phyloP scores from a whole-genome alignment of 2,113 vertebrate genomes.

The Paratilapia polleni region DNA sequence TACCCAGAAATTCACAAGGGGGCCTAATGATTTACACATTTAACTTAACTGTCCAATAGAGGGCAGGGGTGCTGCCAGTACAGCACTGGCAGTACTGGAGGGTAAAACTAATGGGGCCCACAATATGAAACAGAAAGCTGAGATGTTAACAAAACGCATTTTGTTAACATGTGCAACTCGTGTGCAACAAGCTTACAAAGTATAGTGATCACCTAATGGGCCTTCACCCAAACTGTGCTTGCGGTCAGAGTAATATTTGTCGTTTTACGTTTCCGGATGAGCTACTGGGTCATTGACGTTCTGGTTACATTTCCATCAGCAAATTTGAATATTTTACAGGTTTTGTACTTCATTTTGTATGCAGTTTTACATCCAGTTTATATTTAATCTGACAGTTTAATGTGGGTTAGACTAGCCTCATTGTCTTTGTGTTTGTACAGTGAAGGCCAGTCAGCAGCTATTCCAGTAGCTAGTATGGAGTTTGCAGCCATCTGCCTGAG shows the following conservation, averaged over 20 bases:
- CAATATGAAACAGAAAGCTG: background rate
- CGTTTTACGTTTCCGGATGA: too few species aligned
- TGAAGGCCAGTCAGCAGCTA: conserved; percentile 96
- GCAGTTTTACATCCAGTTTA: background rate
- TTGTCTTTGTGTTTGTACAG: conserved; percentile 67
- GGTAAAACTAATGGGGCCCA: background rate
- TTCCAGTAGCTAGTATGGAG: conserved; percentile 98
- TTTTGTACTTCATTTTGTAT: background rate
- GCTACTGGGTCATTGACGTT: background rate
- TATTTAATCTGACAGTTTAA: background rate
- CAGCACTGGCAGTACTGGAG: background rate
- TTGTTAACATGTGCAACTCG: background rate
- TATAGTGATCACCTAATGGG: background rate
- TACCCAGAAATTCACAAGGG: background rate
- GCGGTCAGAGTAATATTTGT: too few species aligned
- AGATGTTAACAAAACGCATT: fast-evolving
- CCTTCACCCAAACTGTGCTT: too few species aligned
- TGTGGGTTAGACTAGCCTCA: background rate
- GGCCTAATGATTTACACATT: fast-evolving
- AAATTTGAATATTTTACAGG: fast-evolving
- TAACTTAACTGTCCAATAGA: background rate
- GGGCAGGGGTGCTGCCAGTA: background rate
- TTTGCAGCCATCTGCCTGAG: conserved; percentile 97
- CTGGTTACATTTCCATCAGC: background rate
- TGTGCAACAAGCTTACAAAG: fast-evolving